Evolutionary conservation across 2,888 invertebrate genomes (phyloP), one percentile per base, ranked within the genome.

Genomic region (Pherbina coryleti): DNA sequence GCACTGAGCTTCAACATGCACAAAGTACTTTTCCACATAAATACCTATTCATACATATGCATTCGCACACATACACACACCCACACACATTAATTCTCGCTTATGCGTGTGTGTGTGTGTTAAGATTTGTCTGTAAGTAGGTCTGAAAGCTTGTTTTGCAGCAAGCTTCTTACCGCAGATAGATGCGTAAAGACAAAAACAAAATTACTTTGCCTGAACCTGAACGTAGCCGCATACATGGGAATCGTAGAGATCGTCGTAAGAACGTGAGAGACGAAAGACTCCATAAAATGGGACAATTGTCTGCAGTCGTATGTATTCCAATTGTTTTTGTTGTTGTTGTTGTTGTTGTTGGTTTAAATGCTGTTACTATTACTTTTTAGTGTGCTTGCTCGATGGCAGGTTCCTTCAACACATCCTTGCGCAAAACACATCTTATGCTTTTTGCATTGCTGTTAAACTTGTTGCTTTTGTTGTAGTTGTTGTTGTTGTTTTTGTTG

Each of bases 201-300:
- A 34, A 66, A 66, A 44, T 9, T 49, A 67, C 22, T 67, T 14
- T 22, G 44, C 19, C 8, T 34, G 44, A 31, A 67, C 44, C 22
- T 44, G 44, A 49, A 67, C 22, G 44, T 44, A 19, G 8, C 44
- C 22, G 37, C 44, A 44, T 44, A 19, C 22, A 67, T 67, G 7
- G 67, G 44, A 67, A 22, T 67, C 49, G 3, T 22, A 11, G 67
- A 19, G 44, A 14, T 66, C 17, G 28, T 70, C 31, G 19, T 34
- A 19, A 53, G 49, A 44, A 62, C 22, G 34, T 17, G 70, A 31
- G 34, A 34, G 71, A 37, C 75, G 51, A 4, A 53, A 53, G 55
- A 31, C 72, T 64, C 31, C 78, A 71, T 80, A 78, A 79, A 80
- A 75, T 77, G 79, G 77, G 80, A 74, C 79, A 80, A 78, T 72